A percentile compares a stretch with the other conserved stretches of the same genome.
phyloP scores from a whole-genome alignment of 2,113 vertebrate genomes.

The Numenius arquata region DNA sequence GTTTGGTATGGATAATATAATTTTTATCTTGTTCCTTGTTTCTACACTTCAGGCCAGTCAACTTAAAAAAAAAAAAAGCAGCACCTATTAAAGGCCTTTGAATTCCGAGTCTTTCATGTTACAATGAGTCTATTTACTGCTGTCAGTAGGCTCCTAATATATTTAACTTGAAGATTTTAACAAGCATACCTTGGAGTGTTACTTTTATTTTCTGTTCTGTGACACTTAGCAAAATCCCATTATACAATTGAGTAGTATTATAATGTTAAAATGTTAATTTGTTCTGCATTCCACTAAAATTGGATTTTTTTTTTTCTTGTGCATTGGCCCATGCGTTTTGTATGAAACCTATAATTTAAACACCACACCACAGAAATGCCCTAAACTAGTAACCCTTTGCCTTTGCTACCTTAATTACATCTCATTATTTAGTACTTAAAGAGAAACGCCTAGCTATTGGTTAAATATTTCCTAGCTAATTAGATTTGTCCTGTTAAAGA shows the following conservation, averaged over 20 bases:
- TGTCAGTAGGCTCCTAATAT: conserved; percentile 34
- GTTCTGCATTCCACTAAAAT: conserved; percentile 78
- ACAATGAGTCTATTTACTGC: conserved; percentile 44
- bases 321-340: conserved; percentile 53
- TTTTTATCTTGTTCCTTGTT: conserved; percentile 38
- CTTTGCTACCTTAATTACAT: conserved; percentile 66
- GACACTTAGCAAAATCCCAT: conserved; percentile 67
- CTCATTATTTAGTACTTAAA: conserved; percentile 59
- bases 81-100: conserved; percentile 33
- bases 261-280: conserved; percentile 76
- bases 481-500: conserved; percentile 58
- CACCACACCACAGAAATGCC: conserved; percentile 42
- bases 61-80: neutral
- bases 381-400: conserved; percentile 70
- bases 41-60: neutral
- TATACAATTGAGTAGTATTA: conserved; percentile 59
- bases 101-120: conserved; percentile 57
- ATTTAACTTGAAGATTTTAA: conserved; percentile 58
- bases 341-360: conserved; percentile 77
- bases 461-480: conserved; percentile 69
- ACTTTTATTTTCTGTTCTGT: conserved; percentile 69
- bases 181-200: conserved; percentile 55
- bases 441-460: conserved; percentile 42
- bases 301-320: conserved; percentile 56
- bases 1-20: neutral